These are phyloP conservation scores for Fissipunctia ypsillon DNA, from an alignment of 2,888 invertebrate species.

Conservation along the genomic window DNA sequence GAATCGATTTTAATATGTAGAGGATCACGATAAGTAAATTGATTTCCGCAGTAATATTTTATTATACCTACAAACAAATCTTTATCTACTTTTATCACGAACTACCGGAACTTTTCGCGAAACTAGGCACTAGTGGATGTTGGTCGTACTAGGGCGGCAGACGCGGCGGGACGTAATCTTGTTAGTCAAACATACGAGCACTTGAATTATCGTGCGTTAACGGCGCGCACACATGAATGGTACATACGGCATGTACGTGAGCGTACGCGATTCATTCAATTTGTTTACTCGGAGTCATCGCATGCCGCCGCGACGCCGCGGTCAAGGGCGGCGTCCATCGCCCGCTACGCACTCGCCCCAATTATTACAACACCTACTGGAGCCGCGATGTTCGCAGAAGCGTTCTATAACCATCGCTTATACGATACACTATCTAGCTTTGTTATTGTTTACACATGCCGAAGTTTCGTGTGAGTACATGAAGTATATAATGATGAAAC, in stretches of 20 bases:
- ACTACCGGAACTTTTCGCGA: constrained; percentile 46
- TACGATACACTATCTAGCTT: constrained; percentile 55
- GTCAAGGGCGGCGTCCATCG: constrained; percentile 88
- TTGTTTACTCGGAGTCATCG: constrained; percentile 85
- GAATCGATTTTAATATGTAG: constrained; percentile 49
- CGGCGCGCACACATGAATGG: constrained; percentile 88
- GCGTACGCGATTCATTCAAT: constrained; percentile 90
- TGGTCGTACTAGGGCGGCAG: constrained; percentile 34
- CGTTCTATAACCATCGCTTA: constrained; percentile 48
- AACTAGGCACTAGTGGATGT: constrained; percentile 27
- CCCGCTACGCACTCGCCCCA: constrained; percentile 75
- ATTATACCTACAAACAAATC: too few species aligned
- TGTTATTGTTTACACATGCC: constrained; percentile 76
- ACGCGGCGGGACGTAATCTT: constrained; percentile 74
- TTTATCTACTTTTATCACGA: constrained; percentile 60
- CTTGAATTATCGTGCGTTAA: constrained; percentile 86
- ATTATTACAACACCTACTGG: constrained; percentile 67
- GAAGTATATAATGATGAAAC: constrained; percentile 43
- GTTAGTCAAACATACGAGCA: constrained; percentile 82
- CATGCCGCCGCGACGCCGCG: constrained; percentile 80
- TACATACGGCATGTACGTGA: constrained; percentile 80
- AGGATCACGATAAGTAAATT: constrained; percentile 52
- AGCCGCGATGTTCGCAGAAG: constrained; percentile 69
- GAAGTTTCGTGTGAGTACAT: constrained; percentile 66
- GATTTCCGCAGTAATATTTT: constrained; percentile 57